These are phyloP conservation scores for Drosophila malerkotliana DNA, from an alignment of 1,140 invertebrate species.

Conservation along the genomic window DNA sequence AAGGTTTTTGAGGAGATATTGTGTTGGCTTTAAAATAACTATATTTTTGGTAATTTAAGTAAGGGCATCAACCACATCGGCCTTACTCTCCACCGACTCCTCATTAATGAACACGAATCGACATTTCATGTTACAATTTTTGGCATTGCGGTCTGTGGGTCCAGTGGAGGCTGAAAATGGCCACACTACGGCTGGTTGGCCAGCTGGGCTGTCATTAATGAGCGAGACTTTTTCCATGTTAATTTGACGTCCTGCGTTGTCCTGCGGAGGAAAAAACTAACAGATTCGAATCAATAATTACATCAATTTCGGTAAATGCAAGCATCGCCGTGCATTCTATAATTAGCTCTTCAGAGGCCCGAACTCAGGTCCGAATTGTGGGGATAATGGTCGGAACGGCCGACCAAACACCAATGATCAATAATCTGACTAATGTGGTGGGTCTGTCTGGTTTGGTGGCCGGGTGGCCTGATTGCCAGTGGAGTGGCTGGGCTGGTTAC, in stretches of 20 bases:
- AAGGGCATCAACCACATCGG: background rate
- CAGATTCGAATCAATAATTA: constrained; percentile 68
- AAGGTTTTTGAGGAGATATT: no score
- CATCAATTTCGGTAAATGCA: constrained; percentile 47
- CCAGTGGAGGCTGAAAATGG: constrained; percentile 5
- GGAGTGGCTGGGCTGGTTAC: constrained; percentile 7
- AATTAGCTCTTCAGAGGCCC: constrained; percentile 45
- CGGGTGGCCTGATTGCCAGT: constrained; percentile 17
- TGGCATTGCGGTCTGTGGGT: constrained; percentile 57
- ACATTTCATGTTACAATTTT: constrained; percentile 64
- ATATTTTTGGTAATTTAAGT: background rate
- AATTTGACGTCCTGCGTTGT: constrained; percentile 45
- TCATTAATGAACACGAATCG: constrained; percentile 66
- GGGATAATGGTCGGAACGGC: constrained; percentile 36
- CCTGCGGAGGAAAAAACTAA: constrained; percentile 17
- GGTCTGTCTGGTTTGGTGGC: constrained; percentile 1
- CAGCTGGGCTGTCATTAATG: constrained; percentile 59
- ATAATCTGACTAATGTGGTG: constrained; percentile 43
- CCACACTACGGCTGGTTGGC: background rate
- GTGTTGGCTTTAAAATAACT: no score
- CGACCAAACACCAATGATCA: constrained; percentile 28
- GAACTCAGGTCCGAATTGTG: constrained; percentile 5
- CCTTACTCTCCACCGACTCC: constrained; percentile 15
- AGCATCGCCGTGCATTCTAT: constrained; percentile 46
- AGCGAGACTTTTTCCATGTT: constrained; percentile 58